Conservation (phyloP, 2,888 invertebrate species). For the Calliopum simillimum region DNA sequence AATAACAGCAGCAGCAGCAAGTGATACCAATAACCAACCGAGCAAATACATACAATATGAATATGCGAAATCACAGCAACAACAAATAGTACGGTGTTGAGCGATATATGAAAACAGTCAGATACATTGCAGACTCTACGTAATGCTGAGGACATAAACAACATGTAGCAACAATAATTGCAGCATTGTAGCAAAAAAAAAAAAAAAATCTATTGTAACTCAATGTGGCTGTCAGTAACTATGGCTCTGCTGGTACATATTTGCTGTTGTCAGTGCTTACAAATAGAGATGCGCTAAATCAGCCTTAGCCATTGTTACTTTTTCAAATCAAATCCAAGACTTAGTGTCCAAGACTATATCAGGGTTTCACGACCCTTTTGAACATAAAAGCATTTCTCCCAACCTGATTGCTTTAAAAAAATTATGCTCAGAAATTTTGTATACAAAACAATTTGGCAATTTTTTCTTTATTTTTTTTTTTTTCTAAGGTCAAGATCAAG, state of each 20-base stretch:
- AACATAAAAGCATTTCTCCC: no score
- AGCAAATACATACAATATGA: slow-evolving; percentile 43
- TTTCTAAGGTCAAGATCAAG: no score
- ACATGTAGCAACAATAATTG: neutral
- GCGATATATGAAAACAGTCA: neutral
- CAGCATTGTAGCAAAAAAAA: slow-evolving; percentile 16
- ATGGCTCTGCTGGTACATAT: neutral
- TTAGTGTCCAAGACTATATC: no score
- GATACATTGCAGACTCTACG: neutral
- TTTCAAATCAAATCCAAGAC: no score
- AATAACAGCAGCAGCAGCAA: slow-evolving; percentile 41
- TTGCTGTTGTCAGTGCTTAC: no score
- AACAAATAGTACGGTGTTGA: neutral
- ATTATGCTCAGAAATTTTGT: no score
- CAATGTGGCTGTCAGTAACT: neutral
- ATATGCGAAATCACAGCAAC: slow-evolving; percentile 45
- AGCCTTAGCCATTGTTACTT: no score
- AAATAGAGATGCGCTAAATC: no score
- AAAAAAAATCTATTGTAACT: neutral
- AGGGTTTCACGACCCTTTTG: no score
- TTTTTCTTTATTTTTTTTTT: no score
- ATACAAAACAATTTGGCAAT: no score
- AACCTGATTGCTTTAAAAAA: no score
- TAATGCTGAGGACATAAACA: neutral
- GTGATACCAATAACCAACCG: slow-evolving; percentile 37